Percentiles rank a stretch among this genome's conserved stretches.
Evolutionary conservation across 2,888 invertebrate species (phyloP).

Genomic region (Bembecia ichneumoniformis): DNA sequence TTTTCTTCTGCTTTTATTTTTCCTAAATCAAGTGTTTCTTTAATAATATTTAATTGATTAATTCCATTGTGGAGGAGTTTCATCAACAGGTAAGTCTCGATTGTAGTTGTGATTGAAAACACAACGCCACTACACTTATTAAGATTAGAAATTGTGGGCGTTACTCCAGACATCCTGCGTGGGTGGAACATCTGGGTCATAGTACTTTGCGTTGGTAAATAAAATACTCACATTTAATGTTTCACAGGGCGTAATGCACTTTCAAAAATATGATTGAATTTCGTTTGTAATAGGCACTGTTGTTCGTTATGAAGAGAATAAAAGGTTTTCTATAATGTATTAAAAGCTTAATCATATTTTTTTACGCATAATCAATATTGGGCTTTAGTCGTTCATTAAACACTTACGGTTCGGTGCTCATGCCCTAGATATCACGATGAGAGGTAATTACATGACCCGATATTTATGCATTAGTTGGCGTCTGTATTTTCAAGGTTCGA

Average conservation of each 20-base stretch:
- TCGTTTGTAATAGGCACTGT: no score
- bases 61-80: slow-evolving; percentile 4
- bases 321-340: no score
- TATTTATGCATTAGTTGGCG: no score
- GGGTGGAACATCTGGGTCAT: slow-evolving; percentile 40
- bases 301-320: no score
- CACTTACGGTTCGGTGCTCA: slow-evolving; percentile 34
- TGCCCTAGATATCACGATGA: slow-evolving; percentile 28
- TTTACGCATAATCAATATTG: slow-evolving; percentile 43
- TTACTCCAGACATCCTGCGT: slow-evolving; percentile 55
- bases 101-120: slow-evolving; percentile 21
- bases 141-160: slow-evolving; percentile 35
- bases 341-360: no score
- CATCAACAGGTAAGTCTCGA: slow-evolving; percentile 55
- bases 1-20: not conserved
- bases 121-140: slow-evolving; percentile 24
- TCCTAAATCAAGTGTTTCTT: not conserved
- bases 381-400: slow-evolving; percentile 22
- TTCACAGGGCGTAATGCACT: no score
- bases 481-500: no score
- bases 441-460: no score
- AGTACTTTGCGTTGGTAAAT: slow-evolving; percentile 37
- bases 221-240: slow-evolving; percentile 12
- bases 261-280: no score
- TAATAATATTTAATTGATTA: not conserved